phyloP scores from a whole-genome alignment of 2,888 invertebrate genomes.

The Leucozona laternaria region DNA sequence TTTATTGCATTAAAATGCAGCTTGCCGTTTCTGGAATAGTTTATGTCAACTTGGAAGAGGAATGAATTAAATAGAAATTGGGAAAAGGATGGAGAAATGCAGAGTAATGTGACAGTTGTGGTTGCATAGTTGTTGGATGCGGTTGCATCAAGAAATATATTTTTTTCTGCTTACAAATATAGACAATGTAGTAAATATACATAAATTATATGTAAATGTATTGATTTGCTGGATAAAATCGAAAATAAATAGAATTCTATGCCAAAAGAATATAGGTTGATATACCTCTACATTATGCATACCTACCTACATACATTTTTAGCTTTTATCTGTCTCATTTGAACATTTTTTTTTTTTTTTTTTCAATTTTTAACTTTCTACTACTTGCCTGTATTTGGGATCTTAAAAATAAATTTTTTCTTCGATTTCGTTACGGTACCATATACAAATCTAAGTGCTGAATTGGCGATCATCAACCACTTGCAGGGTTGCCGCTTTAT shows the following conservation, averaged over 20 bases:
- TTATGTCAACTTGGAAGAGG: neutral
- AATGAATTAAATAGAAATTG: slow-evolving; percentile 2
- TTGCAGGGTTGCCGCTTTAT: too few relatives aligned
- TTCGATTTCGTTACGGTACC: too few relatives aligned
- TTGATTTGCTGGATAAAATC: slow-evolving; percentile 3
- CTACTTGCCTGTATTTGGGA: too few relatives aligned
- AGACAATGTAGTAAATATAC: neutral
- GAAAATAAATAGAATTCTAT: neutral
- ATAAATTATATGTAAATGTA: neutral
- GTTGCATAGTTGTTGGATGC: slow-evolving; percentile 58
- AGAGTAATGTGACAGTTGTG: slow-evolving; percentile 69
- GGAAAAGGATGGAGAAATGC: neutral
- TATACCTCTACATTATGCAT: too few relatives aligned
- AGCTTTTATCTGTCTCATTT: too few relatives aligned
- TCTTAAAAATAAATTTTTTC: too few relatives aligned
- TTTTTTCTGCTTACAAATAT: neutral
- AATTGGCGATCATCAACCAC: too few relatives aligned
- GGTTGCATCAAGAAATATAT: slow-evolving; percentile 42
- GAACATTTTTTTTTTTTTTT: too few relatives aligned
- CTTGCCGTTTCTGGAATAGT: slow-evolving; percentile 30
- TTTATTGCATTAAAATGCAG: slow-evolving; percentile 60
- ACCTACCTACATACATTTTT: too few relatives aligned
- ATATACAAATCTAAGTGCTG: too few relatives aligned
- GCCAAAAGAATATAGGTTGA: neutral
- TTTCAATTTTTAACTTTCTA: too few relatives aligned